These are phyloP conservation scores for Schizaphis graminum DNA, from an alignment of 2,888 invertebrate species.

Conservation along the genomic window DNA sequence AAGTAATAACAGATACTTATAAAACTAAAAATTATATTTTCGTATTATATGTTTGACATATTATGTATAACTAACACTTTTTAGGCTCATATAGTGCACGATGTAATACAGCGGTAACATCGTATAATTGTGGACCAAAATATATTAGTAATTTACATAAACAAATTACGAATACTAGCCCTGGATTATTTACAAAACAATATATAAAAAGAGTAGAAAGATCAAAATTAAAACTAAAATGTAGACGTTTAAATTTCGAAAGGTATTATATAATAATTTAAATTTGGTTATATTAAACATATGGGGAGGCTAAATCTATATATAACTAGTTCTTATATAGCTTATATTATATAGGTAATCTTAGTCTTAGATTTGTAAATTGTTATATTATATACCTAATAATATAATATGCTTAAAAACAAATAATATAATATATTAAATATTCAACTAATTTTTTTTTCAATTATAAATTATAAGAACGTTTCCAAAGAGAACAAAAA, in stretches of 20 bases:
- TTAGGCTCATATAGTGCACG: not conserved
- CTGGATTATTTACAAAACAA: constrained; percentile 3
- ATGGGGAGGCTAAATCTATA: not conserved
- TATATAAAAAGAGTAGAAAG: not conserved
- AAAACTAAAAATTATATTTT: not conserved
- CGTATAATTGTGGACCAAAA: not conserved
- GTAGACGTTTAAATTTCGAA: not conserved
- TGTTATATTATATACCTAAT: not conserved
- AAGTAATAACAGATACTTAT: not conserved
- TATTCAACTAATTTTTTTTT: not conserved
- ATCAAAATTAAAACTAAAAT: not conserved
- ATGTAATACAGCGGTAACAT: constrained; percentile 16
- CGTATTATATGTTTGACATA: not conserved
- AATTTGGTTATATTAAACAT: constrained; percentile 13
- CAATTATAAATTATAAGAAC: not conserved
- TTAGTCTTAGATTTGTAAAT: not conserved
- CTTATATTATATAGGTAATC: not conserved
- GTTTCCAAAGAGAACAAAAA: not conserved
- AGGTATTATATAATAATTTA: not conserved
- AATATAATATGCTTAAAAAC: not conserved
- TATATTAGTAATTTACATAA: constrained; percentile 16
- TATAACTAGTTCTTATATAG: not conserved
- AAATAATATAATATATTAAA: not conserved
- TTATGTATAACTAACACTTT: not conserved
- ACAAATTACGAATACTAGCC: constrained; percentile 21